phyloP scores from a whole-genome alignment of 2,797 vertebrate genomes.

The Sternotherus odoratus region DNA sequence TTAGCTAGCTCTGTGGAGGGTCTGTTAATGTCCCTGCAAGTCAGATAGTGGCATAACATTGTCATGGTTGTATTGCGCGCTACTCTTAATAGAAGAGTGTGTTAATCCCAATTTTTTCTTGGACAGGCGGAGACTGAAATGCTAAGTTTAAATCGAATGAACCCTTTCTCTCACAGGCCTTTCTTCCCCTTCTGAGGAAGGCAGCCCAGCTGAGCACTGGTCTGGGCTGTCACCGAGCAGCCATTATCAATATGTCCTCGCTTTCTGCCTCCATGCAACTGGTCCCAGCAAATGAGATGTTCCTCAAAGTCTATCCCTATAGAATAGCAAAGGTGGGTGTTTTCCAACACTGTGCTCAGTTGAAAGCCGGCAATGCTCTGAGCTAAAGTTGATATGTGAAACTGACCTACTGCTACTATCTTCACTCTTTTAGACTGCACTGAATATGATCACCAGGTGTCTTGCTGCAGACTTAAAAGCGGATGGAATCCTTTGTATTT shows the following conservation, averaged over 20 bases:
- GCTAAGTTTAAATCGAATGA: neutral
- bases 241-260: constrained; percentile 84
- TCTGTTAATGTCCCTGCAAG: neutral
- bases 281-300: constrained; percentile 58
- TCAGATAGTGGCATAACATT: neutral
- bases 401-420: neutral
- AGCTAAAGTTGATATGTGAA: neutral
- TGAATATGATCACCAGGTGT: constrained; percentile 87
- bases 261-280: constrained; percentile 80
- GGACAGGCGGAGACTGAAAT: neutral
- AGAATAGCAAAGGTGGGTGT: constrained; percentile 84
- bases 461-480: constrained; percentile 82
- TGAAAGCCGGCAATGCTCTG: neutral
- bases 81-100: neutral
- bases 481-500: constrained; percentile 85
- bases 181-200: constrained; percentile 81
- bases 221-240: constrained; percentile 83
- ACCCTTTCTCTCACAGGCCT: neutral
- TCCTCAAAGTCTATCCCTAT: constrained; percentile 83
- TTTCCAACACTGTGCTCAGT: neutral
- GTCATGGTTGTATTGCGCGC: neutral
- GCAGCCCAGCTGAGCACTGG: constrained; percentile 75
- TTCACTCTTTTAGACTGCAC: constrained; percentile 73
- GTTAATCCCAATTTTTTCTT: rapidly evolving
- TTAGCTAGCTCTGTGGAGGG: neutral